Evolutionary conservation across 2,113 vertebrate species (phyloP).

Genomic region (Pelobates fuscus): DNA sequence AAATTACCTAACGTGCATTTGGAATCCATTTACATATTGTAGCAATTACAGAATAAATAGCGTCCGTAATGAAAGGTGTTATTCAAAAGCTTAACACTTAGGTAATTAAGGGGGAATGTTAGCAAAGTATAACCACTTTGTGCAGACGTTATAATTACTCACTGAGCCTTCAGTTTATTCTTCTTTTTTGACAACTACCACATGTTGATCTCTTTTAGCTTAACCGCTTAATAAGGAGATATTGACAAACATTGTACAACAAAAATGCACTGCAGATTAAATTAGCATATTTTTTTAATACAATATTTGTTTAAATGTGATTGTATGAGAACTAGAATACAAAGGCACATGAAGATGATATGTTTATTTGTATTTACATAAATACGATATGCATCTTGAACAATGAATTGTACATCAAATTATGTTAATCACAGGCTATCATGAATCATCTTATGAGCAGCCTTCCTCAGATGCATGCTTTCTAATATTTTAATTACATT

Average conservation of each 20-base stretch:
- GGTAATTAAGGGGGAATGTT: slow-evolving; percentile 48
- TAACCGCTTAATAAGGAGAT: slow-evolving; percentile 15
- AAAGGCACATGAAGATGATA: too few species aligned
- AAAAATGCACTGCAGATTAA: neutral
- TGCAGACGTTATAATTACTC: slow-evolving; percentile 49
- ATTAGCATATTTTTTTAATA: neutral
- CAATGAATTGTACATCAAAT: too few species aligned
- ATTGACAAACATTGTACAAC: slow-evolving; percentile 11
- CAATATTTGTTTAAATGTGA: too few species aligned
- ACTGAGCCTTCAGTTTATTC: slow-evolving; percentile 36
- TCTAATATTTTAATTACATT: too few species aligned
- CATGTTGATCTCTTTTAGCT: slow-evolving; percentile 23
- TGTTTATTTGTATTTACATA: too few species aligned
- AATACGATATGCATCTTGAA: too few species aligned
- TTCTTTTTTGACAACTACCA: slow-evolving; percentile 13
- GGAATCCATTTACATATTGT: slow-evolving; percentile 51
- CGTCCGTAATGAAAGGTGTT: slow-evolving; percentile 50
- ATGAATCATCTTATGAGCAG: too few species aligned
- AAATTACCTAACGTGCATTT: slow-evolving; percentile 49
- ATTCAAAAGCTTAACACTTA: slow-evolving; percentile 50
- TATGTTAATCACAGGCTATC: too few species aligned
- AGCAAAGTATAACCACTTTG: slow-evolving; percentile 38
- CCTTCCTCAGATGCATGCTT: too few species aligned
- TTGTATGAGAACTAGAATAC: too few species aligned
- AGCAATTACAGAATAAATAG: slow-evolving; percentile 51